These are phyloP conservation scores for Xylota segnis DNA, from an alignment of 2,888 invertebrate genomes.

Conservation along the genomic window DNA sequence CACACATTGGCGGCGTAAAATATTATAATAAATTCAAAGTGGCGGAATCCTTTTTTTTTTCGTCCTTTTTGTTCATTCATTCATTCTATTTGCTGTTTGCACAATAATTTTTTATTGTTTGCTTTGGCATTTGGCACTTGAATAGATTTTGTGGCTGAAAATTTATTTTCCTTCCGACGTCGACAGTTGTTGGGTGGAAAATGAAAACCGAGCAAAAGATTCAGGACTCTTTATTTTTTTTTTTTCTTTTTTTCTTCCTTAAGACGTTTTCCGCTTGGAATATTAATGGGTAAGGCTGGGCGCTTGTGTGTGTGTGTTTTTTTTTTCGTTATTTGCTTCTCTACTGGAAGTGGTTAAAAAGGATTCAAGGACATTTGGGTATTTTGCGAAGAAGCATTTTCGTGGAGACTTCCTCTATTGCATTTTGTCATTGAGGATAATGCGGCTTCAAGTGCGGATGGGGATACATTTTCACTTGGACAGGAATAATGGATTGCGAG, in stretches of 20 bases:
- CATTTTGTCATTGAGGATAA: constrained; percentile 61
- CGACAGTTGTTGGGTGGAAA: constrained; percentile 14
- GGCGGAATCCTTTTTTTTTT: constrained; percentile 59
- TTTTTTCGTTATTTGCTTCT: constrained; percentile 7
- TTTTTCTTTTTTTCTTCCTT: constrained; percentile 44
- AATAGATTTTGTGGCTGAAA: constrained; percentile 72
- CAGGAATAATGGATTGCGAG: constrained; percentile 52
- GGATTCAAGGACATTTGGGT: constrained; percentile 60
- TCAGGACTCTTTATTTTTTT: constrained; percentile 32
- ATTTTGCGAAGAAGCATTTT: constrained; percentile 43
- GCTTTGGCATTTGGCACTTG: constrained; percentile 76
- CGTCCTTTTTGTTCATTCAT: constrained; percentile 59
- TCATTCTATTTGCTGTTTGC: constrained; percentile 73
- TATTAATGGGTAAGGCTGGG: constrained; percentile 54
- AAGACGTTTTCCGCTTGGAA: constrained; percentile 67
- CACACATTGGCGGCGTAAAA: constrained; percentile 38
- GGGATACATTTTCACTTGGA: constrained; percentile 54
- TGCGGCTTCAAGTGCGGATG: constrained; percentile 59
- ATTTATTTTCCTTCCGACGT: constrained; percentile 64
- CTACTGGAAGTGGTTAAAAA: constrained; percentile 56
- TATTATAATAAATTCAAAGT: constrained; percentile 73
- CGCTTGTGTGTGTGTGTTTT: neutral
- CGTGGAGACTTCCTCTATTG: constrained; percentile 54
- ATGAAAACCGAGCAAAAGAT: constrained; percentile 50
- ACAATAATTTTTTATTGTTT: constrained; percentile 77